Evolutionary conservation across 2,888 invertebrate species (phyloP).

Genomic region (Nomada fabriciana): DNA sequence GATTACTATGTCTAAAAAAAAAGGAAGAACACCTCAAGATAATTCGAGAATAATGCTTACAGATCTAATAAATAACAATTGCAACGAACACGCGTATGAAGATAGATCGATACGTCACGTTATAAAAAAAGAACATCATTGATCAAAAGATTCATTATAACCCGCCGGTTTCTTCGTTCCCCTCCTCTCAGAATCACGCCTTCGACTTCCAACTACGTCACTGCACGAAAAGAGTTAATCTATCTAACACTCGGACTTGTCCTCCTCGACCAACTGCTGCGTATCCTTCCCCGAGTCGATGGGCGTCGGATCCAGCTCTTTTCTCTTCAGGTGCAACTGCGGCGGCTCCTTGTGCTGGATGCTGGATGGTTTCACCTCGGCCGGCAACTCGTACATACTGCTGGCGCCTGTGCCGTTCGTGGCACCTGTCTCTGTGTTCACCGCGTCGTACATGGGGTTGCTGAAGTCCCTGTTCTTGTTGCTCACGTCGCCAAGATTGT

Average conservation of each 20-base stretch:
- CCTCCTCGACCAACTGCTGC: slow-evolving; percentile 95
- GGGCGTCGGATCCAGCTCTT: slow-evolving; percentile 92
- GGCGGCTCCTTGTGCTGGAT: slow-evolving; percentile 92
- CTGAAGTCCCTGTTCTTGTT: slow-evolving; percentile 96
- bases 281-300: slow-evolving; percentile 96
- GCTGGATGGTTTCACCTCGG: slow-evolving; percentile 92
- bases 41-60: background rate
- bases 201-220: slow-evolving; percentile 51
- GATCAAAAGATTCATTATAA: background rate
- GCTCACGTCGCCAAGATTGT: slow-evolving; percentile 91
- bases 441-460: slow-evolving; percentile 99
- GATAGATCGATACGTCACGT: slow-evolving; percentile 6
- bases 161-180: background rate
- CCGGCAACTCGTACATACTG: slow-evolving; percentile 93
- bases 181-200: background rate
- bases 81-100: background rate
- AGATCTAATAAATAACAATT: slow-evolving; percentile 21
- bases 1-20: background rate
- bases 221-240: slow-evolving; percentile 43
- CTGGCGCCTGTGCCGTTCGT: slow-evolving; percentile 87
- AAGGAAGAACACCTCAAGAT: background rate
- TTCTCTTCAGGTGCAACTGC: slow-evolving; percentile 90
- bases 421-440: slow-evolving; percentile 88
- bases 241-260: slow-evolving; percentile 87
- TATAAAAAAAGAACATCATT: background rate